Percentiles rank a stretch among this genome's conserved stretches.
These are phyloP conservation scores for Paratilapia polleni DNA, from an alignment of 2,113 vertebrate genomes.

Conservation along the genomic window DNA sequence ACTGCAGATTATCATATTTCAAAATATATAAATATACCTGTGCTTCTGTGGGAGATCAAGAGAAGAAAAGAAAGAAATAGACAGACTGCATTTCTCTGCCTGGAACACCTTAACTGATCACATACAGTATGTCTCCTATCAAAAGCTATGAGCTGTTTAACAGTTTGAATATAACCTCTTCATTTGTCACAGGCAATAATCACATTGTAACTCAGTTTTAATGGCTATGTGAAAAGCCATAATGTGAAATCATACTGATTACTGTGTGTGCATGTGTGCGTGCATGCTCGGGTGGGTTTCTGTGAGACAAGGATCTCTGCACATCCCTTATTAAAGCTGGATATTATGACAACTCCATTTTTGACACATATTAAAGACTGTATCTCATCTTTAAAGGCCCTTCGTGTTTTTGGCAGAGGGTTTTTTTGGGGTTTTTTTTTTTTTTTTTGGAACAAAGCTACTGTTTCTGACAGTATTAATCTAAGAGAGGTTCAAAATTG, in stretches of 20 bases:
- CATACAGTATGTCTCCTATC: constrained; percentile 77
- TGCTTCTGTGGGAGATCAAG: background rate
- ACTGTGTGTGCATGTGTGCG: constrained; percentile 50
- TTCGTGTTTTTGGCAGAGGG: background rate
- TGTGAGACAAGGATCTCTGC: constrained; percentile 54
- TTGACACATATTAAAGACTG: constrained; percentile 55
- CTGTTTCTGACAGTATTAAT: constrained; percentile 43
- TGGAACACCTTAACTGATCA: constrained; percentile 75
- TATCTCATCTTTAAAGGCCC: constrained; percentile 50
- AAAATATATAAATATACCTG: constrained; percentile 41
- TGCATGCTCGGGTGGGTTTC: constrained; percentile 50
- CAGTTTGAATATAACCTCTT: constrained; percentile 79
- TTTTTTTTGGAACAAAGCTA: constrained; percentile 23
- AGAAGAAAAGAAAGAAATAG: constrained; percentile 19
- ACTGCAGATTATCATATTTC: constrained; percentile 36
- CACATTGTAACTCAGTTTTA: constrained; percentile 78
- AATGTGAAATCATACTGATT: constrained; percentile 75
- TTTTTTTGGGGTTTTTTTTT: background rate
- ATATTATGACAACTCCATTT: constrained; percentile 62
- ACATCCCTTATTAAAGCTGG: constrained; percentile 59
- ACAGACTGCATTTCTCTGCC: constrained; percentile 55
- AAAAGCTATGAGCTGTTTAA: constrained; percentile 82
- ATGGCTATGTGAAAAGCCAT: constrained; percentile 73
- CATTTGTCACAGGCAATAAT: constrained; percentile 84
- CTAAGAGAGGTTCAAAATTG: constrained; percentile 36